Percentiles rank a stretch among this genome's conserved stretches.
Conservation (phyloP, 2,888 invertebrate species). For the Diarsia brunnea region DNA sequence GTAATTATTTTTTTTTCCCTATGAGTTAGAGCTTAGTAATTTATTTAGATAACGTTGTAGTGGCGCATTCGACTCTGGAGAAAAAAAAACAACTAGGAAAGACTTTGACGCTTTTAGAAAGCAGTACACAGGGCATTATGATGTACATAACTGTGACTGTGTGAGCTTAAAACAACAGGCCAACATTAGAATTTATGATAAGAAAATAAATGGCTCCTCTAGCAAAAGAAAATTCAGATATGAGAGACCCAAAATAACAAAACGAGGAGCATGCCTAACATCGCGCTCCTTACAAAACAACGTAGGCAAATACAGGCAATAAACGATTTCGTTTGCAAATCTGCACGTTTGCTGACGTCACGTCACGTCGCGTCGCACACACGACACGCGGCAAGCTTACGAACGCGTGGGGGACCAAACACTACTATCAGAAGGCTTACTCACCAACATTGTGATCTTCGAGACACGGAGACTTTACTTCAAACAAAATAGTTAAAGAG, state of each 20-base stretch:
- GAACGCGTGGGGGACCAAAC: neutral
- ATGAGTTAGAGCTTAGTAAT: neutral
- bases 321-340: slow-evolving; percentile 51
- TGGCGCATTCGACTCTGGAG: neutral
- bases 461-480: neutral
- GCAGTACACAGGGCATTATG: neutral
- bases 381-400: slow-evolving; percentile 46
- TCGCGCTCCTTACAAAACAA: slow-evolving; percentile 39
- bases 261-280: slow-evolving; percentile 28
- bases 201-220: neutral
- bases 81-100: too few relatives aligned
- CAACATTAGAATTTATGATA: neutral
- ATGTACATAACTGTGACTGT: neutral
- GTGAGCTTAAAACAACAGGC: neutral
- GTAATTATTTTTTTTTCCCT: too few relatives aligned
- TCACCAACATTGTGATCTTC: too few relatives aligned
- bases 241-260: slow-evolving; percentile 34
- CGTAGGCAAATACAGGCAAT: slow-evolving; percentile 62
- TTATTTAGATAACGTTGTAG: neutral
- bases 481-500: neutral
- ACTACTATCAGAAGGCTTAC: slow-evolving; percentile 18
- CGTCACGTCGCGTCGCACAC: slow-evolving; percentile 45
- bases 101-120: neutral
- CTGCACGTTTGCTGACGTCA: slow-evolving; percentile 63
- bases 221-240: neutral